These are phyloP conservation scores for Arizona elegans DNA, from an alignment of 2,113 vertebrate genomes.

Conservation along the genomic window DNA sequence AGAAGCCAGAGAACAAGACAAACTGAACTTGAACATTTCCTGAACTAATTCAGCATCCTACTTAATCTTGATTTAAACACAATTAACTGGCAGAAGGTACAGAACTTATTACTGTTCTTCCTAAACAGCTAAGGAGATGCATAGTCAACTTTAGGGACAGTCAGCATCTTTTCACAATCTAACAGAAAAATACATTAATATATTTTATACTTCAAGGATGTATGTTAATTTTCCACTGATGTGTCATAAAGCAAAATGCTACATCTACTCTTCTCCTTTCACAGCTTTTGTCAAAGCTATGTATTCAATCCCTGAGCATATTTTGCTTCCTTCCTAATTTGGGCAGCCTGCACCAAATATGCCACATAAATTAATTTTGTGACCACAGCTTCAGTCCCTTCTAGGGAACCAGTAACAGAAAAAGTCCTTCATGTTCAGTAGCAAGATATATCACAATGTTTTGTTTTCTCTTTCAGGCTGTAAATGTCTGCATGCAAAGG, in stretches of 20 bases:
- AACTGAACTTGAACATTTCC: background rate
- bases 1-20: background rate
- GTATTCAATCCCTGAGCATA: background rate
- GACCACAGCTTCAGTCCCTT: background rate
- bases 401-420: background rate
- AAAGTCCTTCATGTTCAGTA: background rate
- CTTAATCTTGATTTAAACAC: slow-evolving; percentile 11
- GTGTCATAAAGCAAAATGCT: background rate
- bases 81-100: background rate
- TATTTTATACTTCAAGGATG: background rate
- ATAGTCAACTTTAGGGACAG: background rate
- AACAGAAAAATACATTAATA: background rate
- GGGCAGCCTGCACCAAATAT: background rate
- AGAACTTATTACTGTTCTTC: background rate
- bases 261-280: background rate
- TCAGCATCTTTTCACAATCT: background rate
- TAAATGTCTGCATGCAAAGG: background rate
- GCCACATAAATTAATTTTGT: background rate
- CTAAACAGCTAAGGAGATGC: background rate
- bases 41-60: background rate
- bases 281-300: background rate
- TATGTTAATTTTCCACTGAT: background rate
- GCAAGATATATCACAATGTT: background rate
- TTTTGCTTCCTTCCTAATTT: background rate
- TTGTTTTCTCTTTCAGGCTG: background rate